A percentile compares a stretch with the other conserved stretches of the same genome.
Evolutionary conservation across 2,888 invertebrate genomes (phyloP).

Genomic region (Teleiodes luculella): DNA sequence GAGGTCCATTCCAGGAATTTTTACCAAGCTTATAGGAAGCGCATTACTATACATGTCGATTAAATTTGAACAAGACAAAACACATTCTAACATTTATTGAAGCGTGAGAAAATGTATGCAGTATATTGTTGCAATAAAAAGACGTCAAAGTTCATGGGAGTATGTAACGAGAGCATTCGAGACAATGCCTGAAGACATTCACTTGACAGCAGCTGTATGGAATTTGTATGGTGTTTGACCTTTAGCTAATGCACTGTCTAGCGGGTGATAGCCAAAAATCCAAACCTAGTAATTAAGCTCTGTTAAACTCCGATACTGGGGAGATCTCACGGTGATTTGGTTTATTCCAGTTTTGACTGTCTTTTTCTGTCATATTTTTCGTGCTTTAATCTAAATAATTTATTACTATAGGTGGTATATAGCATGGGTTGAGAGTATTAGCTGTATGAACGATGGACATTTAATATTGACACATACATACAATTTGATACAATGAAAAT

Average conservation of each 20-base stretch:
- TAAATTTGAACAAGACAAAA: no score
- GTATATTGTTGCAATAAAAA: not conserved
- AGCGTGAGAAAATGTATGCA: not conserved
- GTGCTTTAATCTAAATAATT: not conserved
- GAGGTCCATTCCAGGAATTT: no score
- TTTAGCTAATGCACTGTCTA: conserved; percentile 70
- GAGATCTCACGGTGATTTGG: conserved; percentile 53
- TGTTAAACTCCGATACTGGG: conserved; percentile 58
- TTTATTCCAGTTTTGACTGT: conserved; percentile 5
- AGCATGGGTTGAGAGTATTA: no score
- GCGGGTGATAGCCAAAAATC: conserved; percentile 60
- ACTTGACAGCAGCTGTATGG: conserved; percentile 1
- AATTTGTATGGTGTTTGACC: conserved; percentile 34
- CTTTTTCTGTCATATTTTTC: not conserved
- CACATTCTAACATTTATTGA: no score
- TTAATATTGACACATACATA: no score
- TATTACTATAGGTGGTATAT: no score
- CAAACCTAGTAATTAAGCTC: conserved; percentile 71
- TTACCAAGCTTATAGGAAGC: no score
- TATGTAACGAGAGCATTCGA: conserved; percentile 10
- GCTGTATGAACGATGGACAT: no score
- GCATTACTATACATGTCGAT: no score
- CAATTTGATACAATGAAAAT: no score
- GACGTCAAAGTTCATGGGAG: conserved; percentile 16
- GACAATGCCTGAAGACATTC: conserved; percentile 24